Evolutionary conservation across 2,113 vertebrate species (phyloP), one percentile per base, ranked within the genome.

Genomic region (Periophthalmodon schlosseri): DNA sequence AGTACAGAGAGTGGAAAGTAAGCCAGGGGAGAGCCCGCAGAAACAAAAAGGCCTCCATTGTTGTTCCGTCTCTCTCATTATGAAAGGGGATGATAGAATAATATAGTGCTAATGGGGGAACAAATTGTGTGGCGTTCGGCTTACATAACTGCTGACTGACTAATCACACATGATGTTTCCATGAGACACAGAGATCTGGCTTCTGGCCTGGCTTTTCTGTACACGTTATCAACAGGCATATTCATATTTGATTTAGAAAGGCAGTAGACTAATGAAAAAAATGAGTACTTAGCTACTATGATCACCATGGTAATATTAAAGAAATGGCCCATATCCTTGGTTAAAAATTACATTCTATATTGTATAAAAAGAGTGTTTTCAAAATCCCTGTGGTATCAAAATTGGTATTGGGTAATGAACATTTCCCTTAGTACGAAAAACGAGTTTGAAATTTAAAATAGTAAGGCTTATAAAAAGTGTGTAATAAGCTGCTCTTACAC

Each of bases 131-230:
- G 74, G 76, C 73, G 79, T 83, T 89, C 77, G 66, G 77, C 82
- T 91, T 89, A 88, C 86, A 90, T 86, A 90, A 91, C 89, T 74
- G 77, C 54, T 49, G 87, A 91, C 78, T 90, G 88, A 91, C 83
- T 87, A 90, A 91, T 91, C 81, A 78, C 68, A 85, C 78, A 82
- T 73, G 69, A 84, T 86, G 81, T 77, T 88, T 87, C 79, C 82
- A 61, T 80, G 58, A 56, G 64, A 67, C 60, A 73, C 69, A 49
- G 61, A 23, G 61, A 70, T 67, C 67, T 68, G 65, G 28, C 28
- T 56, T 57, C 16, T 67, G n/a, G 21, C 28, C 54, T 69, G 64
- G 64, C 18, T 64, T 44, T n/a, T 21, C 13, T 49, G 70, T 61
- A 20, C 57, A 56, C 33, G 10, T 21, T 39, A 63, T 57, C 56